These are phyloP conservation scores for Phodopus roborovskii DNA, from an alignment of 2,113 vertebrate genomes.

Conservation along the genomic window DNA sequence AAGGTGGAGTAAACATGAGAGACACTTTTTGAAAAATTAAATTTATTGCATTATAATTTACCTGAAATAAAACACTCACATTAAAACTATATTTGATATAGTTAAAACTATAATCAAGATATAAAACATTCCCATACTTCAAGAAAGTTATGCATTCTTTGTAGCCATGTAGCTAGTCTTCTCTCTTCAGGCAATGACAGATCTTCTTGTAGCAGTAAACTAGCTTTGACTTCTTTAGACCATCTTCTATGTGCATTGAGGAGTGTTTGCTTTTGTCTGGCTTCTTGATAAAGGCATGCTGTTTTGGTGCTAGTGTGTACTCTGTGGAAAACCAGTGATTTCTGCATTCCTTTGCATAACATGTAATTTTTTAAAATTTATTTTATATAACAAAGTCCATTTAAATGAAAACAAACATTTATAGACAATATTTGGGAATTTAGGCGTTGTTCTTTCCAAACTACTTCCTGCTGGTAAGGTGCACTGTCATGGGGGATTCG, in stretches of 20 bases:
- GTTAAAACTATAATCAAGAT: background rate
- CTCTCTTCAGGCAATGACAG: background rate
- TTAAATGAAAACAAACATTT: too few species aligned
- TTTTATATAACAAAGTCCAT: too few species aligned
- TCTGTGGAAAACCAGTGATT: background rate
- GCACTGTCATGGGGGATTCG: too few species aligned
- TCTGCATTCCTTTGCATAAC: background rate
- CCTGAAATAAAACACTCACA: background rate
- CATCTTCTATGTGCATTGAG: background rate
- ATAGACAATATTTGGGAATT: too few species aligned
- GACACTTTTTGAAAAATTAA: background rate
- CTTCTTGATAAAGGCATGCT: background rate
- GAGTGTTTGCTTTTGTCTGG: background rate
- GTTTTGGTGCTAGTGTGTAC: background rate
- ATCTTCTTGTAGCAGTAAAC: background rate
- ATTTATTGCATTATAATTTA: background rate
- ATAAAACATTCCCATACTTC: background rate
- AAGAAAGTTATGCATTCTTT: background rate
- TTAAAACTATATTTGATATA: background rate
- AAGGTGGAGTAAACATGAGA: background rate
- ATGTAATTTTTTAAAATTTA: too few species aligned
- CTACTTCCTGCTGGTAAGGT: too few species aligned
- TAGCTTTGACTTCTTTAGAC: background rate
- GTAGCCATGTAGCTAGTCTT: rapidly evolving
- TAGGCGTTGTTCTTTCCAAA: too few species aligned